phyloP scores from a whole-genome alignment of 2,888 invertebrate genomes.

The Opisthograptis luteolata region DNA sequence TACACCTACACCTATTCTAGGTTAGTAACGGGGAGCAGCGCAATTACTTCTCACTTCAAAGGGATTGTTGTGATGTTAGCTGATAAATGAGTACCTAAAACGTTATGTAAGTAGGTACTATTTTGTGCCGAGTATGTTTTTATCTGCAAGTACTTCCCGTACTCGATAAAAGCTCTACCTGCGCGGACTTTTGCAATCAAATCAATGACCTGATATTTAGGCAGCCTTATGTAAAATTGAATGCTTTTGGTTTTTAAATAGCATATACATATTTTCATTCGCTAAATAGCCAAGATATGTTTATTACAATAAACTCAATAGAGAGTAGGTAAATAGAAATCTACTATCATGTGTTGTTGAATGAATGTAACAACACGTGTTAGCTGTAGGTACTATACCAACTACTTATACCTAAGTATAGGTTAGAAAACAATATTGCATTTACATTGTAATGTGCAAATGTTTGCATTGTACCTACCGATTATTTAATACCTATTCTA shows the following conservation, averaged over 20 bases:
- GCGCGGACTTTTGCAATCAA: conserved; percentile 14
- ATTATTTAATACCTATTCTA: no score
- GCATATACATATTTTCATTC: no score
- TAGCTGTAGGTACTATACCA: no score
- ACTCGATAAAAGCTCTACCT: conserved; percentile 15
- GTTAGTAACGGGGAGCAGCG: conserved; percentile 55
- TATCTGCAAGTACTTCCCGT: neutral
- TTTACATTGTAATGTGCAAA: no score
- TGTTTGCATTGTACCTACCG: no score
- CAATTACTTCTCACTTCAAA: conserved; percentile 63
- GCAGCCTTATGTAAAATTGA: conserved; percentile 7
- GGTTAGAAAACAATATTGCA: no score
- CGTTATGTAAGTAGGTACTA: neutral
- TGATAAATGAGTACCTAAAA: conserved; percentile 18
- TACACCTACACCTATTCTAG: conserved; percentile 48
- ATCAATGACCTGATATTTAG: conserved; percentile 17
- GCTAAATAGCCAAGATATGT: no score
- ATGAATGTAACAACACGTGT: no score
- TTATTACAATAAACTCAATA: no score
- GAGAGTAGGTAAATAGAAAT: no score
- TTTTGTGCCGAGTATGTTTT: neutral
- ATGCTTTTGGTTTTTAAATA: neutral
- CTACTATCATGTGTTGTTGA: no score
- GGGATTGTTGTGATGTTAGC: conserved; percentile 50
- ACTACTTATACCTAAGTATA: no score